These are phyloP conservation scores for Cecropterus lyciades DNA, from an alignment of 1,140 invertebrate genomes.

Conservation along the genomic window DNA sequence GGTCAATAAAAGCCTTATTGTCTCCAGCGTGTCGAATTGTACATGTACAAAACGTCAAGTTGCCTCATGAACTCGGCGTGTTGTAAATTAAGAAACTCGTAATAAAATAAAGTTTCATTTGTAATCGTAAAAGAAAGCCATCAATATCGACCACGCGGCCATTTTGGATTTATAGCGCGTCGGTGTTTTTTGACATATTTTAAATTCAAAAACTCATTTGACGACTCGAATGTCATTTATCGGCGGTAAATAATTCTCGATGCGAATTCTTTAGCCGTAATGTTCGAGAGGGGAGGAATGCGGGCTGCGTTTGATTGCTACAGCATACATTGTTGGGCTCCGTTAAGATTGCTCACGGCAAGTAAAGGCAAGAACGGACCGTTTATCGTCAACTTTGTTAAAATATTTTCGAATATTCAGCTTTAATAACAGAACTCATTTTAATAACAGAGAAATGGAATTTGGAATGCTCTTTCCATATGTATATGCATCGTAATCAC, in stretches of 20 bases:
- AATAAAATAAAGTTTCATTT: constrained; percentile 62
- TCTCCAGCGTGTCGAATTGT: constrained; percentile 25
- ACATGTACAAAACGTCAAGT: constrained; percentile 49
- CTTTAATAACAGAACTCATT: constrained; percentile 26
- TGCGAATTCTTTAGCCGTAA: constrained; percentile 47
- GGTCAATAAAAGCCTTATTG: constrained; percentile 35
- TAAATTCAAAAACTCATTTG: constrained; percentile 54
- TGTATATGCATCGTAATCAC: constrained; percentile 42
- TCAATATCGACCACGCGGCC: constrained; percentile 55
- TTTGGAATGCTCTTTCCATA: constrained; percentile 42
- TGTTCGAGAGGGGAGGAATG: constrained; percentile 45
- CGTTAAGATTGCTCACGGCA: constrained; percentile 37
- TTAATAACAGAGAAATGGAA: constrained; percentile 38
- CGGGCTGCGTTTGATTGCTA: constrained; percentile 56
- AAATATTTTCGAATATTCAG: not conserved
- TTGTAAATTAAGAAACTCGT: constrained; percentile 58
- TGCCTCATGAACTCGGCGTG: constrained; percentile 47
- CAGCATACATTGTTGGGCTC: constrained; percentile 44
- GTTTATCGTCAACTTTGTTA: constrained; percentile 25
- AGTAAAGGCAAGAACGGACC: constrained; percentile 18
- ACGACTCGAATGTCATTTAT: constrained; percentile 49
- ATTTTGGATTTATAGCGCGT: constrained; percentile 62
- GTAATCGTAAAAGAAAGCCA: constrained; percentile 69
- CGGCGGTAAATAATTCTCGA: constrained; percentile 51
- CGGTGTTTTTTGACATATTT: constrained; percentile 55